A percentile compares a stretch with the other conserved stretches of the same genome.
These are phyloP conservation scores for Antennarius maculatus DNA, from an alignment of 2,797 vertebrate genomes.

Conservation along the genomic window DNA sequence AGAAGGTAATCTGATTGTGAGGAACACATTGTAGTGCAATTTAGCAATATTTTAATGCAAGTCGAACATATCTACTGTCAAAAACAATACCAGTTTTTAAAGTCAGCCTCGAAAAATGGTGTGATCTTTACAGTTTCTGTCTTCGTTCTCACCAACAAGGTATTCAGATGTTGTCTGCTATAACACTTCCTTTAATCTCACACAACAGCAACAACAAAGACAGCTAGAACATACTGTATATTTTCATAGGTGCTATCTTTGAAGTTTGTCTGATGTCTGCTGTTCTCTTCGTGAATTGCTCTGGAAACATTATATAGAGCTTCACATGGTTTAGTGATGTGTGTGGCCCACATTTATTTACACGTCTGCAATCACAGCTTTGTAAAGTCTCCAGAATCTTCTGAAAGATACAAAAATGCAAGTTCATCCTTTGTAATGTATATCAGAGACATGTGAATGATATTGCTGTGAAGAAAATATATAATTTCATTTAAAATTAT, in stretches of 20 bases:
- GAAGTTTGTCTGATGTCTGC: conserved; percentile 27
- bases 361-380: conserved; percentile 18
- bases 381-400: conserved; percentile 26
- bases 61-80: conserved; percentile 42
- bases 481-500: conserved; percentile 48
- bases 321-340: conserved; percentile 47
- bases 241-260: conserved; percentile 29
- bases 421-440: conserved; percentile 46
- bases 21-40: conserved; percentile 30
- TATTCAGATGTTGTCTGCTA: conserved; percentile 34
- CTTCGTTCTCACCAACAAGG: conserved; percentile 22
- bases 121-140: conserved; percentile 33
- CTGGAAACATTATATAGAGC: conserved; percentile 29
- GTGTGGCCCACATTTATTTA: conserved; percentile 41
- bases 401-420: conserved; percentile 49
- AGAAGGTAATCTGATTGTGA: conserved; percentile 18
- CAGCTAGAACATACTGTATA: conserved; percentile 18
- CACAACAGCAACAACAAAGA: conserved; percentile 35
- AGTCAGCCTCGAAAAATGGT: conserved; percentile 22
- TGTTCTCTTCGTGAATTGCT: conserved; percentile 20
- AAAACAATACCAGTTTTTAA: conserved; percentile 1
- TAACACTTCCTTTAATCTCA: conserved; percentile 53
- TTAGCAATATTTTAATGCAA: conserved; percentile 30
- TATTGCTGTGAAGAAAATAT: conserved; percentile 45
- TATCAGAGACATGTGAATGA: conserved; percentile 32